Percentiles rank a stretch among this genome's conserved stretches.
These are phyloP conservation scores for Thaumetopoea pityocampa DNA, from an alignment of 1,140 invertebrate species.

Conservation along the genomic window DNA sequence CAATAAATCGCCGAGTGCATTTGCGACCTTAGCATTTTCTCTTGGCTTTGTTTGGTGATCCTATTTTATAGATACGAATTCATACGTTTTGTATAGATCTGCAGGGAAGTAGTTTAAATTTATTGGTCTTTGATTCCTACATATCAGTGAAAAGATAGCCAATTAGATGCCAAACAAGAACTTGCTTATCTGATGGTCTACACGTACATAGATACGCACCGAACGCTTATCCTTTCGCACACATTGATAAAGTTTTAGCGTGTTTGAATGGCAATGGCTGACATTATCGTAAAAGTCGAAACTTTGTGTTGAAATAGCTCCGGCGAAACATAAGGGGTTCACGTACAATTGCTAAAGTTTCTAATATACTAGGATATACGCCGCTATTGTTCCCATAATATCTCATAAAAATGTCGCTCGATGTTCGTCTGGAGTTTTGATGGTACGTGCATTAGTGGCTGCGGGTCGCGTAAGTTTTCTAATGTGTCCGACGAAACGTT, in stretches of 20 bases:
- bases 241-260: constrained; percentile 73
- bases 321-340: constrained; percentile 70
- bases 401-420: constrained; percentile 47
- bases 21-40: too few relatives aligned
- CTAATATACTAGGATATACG: constrained; percentile 63
- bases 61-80: too few relatives aligned
- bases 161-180: too few relatives aligned
- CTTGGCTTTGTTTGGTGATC: too few relatives aligned
- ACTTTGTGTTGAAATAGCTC: constrained; percentile 68
- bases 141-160: too few relatives aligned
- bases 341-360: constrained; percentile 72
- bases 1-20: too few relatives aligned
- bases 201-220: constrained; percentile 39
- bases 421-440: constrained; percentile 21
- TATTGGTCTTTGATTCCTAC: too few relatives aligned
- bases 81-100: too few relatives aligned
- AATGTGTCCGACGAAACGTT: too few relatives aligned
- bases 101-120: too few relatives aligned
- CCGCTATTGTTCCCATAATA: constrained; percentile 57
- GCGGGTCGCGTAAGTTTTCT: too few relatives aligned
- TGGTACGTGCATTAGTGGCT: constrained; percentile 1
- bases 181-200: constrained; percentile 5
- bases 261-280: constrained; percentile 73
- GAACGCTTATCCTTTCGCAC: constrained; percentile 65
- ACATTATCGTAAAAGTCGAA: constrained; percentile 74